A percentile compares a stretch with the other conserved stretches of the same genome.
Evolutionary conservation across 2,797 vertebrate species (phyloP).

Genomic region (Scolopax rusticola): DNA sequence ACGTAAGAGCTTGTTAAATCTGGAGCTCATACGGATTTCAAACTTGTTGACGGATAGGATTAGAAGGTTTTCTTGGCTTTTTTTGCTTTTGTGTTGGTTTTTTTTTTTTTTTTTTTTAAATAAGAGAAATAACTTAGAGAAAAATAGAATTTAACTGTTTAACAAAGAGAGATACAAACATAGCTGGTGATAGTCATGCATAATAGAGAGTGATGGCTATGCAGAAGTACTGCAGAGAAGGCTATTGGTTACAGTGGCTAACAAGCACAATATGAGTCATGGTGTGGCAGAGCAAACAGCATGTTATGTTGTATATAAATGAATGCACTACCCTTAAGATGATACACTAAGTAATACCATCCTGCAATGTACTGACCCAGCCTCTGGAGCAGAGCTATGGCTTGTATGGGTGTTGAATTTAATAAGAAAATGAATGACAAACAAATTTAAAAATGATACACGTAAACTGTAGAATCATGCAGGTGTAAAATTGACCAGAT

Average conservation of each 20-base stretch:
- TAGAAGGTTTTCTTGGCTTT: neutral
- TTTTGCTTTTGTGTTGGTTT: too few species aligned
- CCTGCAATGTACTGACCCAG: neutral
- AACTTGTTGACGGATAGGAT: neutral
- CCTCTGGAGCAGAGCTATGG: neutral
- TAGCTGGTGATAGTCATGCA: neutral
- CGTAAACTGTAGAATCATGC: neutral
- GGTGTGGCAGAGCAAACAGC: neutral
- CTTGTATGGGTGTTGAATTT: neutral
- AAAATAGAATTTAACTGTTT: neutral
- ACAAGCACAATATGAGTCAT: neutral
- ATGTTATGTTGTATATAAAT: neutral
- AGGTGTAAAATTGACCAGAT: neutral
- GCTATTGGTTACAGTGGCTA: neutral
- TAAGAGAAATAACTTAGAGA: neutral
- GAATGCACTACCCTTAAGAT: neutral
- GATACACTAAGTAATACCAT: neutral
- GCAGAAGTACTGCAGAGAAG: neutral
- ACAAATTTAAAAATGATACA: neutral
- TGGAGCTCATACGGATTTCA: neutral
- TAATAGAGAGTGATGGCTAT: neutral
- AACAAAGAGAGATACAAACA: neutral
- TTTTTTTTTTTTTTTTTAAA: neutral
- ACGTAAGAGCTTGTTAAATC: neutral
- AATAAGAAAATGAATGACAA: neutral